phyloP scores from a whole-genome alignment of 2,888 invertebrate species.

The Cotesia congregata region DNA sequence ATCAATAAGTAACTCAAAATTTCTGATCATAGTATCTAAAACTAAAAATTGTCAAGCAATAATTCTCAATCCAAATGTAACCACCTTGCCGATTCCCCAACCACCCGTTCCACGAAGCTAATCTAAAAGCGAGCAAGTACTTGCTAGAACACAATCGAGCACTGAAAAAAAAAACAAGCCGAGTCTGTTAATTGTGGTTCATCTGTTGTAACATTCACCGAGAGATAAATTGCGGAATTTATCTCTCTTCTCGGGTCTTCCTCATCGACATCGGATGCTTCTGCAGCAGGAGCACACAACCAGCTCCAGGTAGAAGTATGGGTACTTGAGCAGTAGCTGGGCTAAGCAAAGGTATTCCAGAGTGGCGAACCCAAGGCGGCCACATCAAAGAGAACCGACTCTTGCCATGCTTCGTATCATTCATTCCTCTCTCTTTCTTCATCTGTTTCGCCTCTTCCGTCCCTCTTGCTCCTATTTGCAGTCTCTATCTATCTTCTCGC shows the following conservation, averaged over 20 bases:
- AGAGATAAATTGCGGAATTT: constrained; percentile 58
- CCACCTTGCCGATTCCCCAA: too few relatives aligned
- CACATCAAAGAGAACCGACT: constrained; percentile 67
- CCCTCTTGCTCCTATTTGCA: neutral
- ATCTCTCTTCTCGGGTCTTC: constrained; percentile 28
- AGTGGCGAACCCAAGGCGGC: constrained; percentile 63
- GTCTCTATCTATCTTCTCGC: constrained; percentile 8
- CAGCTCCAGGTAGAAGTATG: too few relatives aligned
- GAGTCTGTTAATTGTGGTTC: neutral
- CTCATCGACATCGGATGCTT: constrained; percentile 21
- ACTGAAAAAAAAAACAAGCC: neutral
- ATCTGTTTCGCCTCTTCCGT: neutral
- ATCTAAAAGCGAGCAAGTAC: too few relatives aligned
- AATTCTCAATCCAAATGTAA: too few relatives aligned
- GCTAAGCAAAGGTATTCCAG: constrained; percentile 61
- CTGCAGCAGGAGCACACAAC: neutral
- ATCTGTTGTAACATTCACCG: constrained; percentile 14
- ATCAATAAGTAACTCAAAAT: too few relatives aligned
- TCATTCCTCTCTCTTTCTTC: neutral
- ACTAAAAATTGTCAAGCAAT: too few relatives aligned
- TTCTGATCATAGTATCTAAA: too few relatives aligned
- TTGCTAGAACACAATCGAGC: neutral
- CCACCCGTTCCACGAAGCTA: too few relatives aligned
- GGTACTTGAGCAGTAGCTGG: constrained; percentile 13
- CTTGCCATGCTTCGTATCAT: constrained; percentile 53